Evolutionary conservation across 2,113 vertebrate species (phyloP), one percentile per base, ranked within the genome.

Genomic region (Apistogramma diplotaenia): DNA sequence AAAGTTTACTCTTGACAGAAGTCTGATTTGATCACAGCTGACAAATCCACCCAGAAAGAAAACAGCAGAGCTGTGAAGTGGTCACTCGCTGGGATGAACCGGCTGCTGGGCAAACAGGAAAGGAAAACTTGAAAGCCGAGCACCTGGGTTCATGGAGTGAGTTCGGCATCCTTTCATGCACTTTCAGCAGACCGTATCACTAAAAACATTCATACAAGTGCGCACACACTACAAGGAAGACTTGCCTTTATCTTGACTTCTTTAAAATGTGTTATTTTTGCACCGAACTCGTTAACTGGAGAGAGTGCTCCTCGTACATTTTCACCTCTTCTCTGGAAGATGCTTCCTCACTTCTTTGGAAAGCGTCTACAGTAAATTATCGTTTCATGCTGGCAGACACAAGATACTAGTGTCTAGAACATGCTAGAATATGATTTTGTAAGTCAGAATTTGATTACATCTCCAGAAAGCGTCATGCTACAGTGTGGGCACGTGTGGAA

Each of bases 21-120:
- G 85, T 87, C 40, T 79, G 88, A 89, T 87, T 89, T 89, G 89
- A 90, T 93, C 86, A 57, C 37, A 37, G 78, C 87, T 87, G 90
- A 92, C 86, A 90, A 19, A 83, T 92, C 91, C 84, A 81, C 91
- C 92, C 89, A 87, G 49, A 92, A 89, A 84, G 86, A 92, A 92
- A 93, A 92, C 87, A 93, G 83, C 15, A 1, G 31, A n/a, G 72
- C 88, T 89, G 84, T 92, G 92, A 93, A 90, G 91, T 92, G 85
- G 91, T 92, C 79, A 33, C 79, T 74, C 0, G 9, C 81, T 72
- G 71, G 65, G 82, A 91, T 89, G 81, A 90, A 90, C 81, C 85
- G 83, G 91, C 83, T 87, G 85, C 85, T 57, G 74, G 40, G 81
- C 85, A 92, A 93, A 92, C 89, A 93, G 81, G 87, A 89, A 92